These are phyloP conservation scores for Drosophila jambulina DNA, from an alignment of 1,140 invertebrate species.

Conservation along the genomic window DNA sequence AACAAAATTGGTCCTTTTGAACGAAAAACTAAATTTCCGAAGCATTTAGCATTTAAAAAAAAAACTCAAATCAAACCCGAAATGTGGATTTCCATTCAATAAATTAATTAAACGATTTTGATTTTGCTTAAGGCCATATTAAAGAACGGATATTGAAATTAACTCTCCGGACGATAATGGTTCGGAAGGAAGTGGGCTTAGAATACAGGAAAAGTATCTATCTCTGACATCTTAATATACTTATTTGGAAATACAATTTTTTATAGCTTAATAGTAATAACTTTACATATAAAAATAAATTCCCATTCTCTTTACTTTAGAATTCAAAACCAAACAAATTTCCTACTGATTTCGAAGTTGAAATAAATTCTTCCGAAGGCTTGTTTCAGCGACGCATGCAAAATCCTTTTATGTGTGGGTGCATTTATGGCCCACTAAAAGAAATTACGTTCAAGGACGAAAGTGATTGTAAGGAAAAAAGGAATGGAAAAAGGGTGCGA, in stretches of 20 bases:
- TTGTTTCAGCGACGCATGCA: not conserved
- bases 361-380: not conserved
- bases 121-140: not conserved
- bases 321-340: not conserved
- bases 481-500: constrained; percentile 48
- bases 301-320: not conserved
- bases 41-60: no score
- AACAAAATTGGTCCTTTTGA: not conserved
- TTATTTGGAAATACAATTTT: no score
- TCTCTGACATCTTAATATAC: no score
- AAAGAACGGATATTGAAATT: not conserved
- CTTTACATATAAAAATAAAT: not conserved
- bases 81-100: constrained; percentile 12
- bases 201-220: no score
- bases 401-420: constrained; percentile 1
- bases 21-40: not conserved
- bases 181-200: not conserved
- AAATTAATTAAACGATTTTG: not conserved
- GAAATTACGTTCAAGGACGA: constrained; percentile 53
- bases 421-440: constrained; percentile 5
- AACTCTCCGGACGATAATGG: not conserved
- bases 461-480: constrained; percentile 12
- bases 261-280: no score
- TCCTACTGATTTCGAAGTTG: not conserved
- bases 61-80: no score